phyloP scores from a whole-genome alignment of 2,888 invertebrate genomes.

The Falcaria lacertinaria region DNA sequence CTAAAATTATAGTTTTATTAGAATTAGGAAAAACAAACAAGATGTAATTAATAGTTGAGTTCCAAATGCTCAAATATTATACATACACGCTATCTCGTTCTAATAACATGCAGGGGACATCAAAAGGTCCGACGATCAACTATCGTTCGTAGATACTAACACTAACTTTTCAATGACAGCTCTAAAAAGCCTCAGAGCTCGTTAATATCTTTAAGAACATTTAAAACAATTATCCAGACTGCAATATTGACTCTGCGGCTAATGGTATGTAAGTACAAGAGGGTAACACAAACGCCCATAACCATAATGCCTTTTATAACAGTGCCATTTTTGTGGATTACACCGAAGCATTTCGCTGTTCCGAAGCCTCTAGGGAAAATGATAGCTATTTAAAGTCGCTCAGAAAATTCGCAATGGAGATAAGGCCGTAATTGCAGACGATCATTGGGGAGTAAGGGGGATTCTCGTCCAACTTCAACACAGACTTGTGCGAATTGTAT shows the following conservation, averaged over 20 bases:
- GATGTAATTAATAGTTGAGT: no score
- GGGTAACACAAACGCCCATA: slow-evolving; percentile 29
- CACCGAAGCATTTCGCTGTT: slow-evolving; percentile 39
- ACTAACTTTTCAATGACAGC: neutral
- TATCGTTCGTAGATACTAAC: neutral
- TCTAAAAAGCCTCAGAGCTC: neutral
- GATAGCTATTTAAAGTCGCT: slow-evolving; percentile 68
- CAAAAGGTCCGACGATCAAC: no score
- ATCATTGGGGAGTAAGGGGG: slow-evolving; percentile 48
- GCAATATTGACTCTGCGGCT: slow-evolving; percentile 4
- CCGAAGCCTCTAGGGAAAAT: slow-evolving; percentile 53
- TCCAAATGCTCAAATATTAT: no score
- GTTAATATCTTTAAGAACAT: neutral
- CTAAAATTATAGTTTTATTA: no score
- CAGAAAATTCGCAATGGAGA: slow-evolving; percentile 65
- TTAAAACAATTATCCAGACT: neutral
- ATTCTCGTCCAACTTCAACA: neutral
- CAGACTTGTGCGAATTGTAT: neutral
- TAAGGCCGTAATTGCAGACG: slow-evolving; percentile 62
- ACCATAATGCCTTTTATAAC: slow-evolving; percentile 45
- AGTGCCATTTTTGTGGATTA: slow-evolving; percentile 43
- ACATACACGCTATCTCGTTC: no score
- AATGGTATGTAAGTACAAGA: slow-evolving; percentile 33
- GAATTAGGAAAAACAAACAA: no score
- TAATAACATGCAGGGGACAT: no score